A percentile compares a stretch with the other conserved stretches of the same genome.
phyloP scores from a whole-genome alignment of 2,888 invertebrate species.

The Morpho achilles region DNA sequence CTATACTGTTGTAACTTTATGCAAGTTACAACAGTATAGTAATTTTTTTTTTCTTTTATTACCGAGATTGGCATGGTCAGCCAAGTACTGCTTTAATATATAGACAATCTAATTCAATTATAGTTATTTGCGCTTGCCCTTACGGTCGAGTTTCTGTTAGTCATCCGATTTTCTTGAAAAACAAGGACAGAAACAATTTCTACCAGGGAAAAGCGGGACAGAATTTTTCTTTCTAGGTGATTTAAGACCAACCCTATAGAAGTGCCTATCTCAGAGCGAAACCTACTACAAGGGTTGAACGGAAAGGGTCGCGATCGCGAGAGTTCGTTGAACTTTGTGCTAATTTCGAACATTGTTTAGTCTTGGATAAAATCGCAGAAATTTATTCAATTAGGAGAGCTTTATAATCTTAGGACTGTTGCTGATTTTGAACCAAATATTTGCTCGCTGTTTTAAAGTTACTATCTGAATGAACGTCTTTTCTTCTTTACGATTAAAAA shows the following conservation, averaged over 20 bases:
- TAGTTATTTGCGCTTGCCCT: not conserved
- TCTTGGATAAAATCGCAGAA: slow-evolving; percentile 11
- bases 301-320: slow-evolving; percentile 30
- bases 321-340: slow-evolving; percentile 58
- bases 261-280: slow-evolving; percentile 28
- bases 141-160: slow-evolving; percentile 6
- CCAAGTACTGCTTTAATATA: not conserved
- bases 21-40: too few relatives aligned
- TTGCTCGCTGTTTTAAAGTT: too few relatives aligned
- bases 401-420: too few relatives aligned
- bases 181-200: slow-evolving; percentile 7
- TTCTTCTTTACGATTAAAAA: too few relatives aligned
- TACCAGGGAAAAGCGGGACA: slow-evolving; percentile 14
- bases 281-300: slow-evolving; percentile 31
- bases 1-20: too few relatives aligned
- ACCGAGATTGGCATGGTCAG: too few relatives aligned
- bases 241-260: slow-evolving; percentile 11
- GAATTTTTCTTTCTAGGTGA: slow-evolving; percentile 20
- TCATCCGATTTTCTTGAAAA: slow-evolving; percentile 16
- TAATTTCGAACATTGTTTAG: slow-evolving; percentile 40
- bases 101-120: not conserved
- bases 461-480: too few relatives aligned
- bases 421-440: too few relatives aligned
- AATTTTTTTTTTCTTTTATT: too few relatives aligned
- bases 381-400: not conserved